These are phyloP conservation scores for Platyscapa corneri DNA, from an alignment of 1,140 invertebrate genomes.

Conservation along the genomic window DNA sequence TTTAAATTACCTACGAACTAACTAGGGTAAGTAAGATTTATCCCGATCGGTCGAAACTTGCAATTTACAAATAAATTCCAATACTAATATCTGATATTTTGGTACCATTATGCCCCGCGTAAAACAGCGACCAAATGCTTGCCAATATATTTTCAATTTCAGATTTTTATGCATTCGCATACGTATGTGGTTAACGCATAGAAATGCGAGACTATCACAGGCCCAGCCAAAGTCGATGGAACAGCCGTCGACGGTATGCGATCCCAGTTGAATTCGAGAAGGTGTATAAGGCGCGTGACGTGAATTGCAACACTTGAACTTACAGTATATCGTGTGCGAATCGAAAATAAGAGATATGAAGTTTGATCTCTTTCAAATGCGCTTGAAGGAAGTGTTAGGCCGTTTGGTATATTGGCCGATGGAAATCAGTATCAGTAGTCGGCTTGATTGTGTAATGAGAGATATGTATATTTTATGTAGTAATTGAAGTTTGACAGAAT, in stretches of 20 bases:
- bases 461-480: slow-evolving; percentile 1
- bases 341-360: neutral
- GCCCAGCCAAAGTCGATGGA: slow-evolving; percentile 15
- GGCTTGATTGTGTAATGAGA: neutral
- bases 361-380: neutral
- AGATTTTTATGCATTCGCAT: no score
- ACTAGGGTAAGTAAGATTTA: no score
- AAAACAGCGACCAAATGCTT: no score
- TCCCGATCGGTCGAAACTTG: no score
- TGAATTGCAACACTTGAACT: neutral
- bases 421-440: neutral
- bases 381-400: neutral
- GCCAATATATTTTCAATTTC: no score
- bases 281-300: neutral
- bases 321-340: no score
- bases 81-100: no score
- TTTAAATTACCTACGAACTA: no score
- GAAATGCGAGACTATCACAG: no score
- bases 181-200: neutral
- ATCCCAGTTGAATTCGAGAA: slow-evolving; percentile 35
- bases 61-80: no score
- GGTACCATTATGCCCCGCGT: no score
- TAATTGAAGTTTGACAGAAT: slow-evolving; percentile 13
- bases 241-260: slow-evolving; percentile 21
- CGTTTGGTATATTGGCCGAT: neutral